Conservation (phyloP, 2,113 vertebrate species). For the Chlamydotis undulata region DNA sequence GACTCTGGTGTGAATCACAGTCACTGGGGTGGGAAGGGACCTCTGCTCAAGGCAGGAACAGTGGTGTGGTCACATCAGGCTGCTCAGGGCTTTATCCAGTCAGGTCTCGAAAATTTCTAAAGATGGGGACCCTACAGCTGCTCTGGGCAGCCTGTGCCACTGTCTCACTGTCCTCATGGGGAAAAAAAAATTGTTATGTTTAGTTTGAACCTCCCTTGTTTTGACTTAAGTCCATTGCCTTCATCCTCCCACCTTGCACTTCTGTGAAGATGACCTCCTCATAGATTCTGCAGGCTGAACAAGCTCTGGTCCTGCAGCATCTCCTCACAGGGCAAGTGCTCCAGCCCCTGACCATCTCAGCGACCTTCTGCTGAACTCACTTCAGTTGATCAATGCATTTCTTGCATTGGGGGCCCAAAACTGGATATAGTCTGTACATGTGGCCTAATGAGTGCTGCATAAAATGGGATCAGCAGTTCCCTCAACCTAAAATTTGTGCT, state of each 20-base stretch:
- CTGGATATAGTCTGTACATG: neutral
- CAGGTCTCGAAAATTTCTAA: neutral
- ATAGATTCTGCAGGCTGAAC: neutral
- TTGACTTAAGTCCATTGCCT: neutral
- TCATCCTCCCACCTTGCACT: neutral
- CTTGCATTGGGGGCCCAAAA: neutral
- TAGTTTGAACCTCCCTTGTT: neutral
- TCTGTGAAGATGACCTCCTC: neutral
- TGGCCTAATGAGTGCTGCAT: neutral
- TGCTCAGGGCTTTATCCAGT: neutral
- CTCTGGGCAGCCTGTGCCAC: neutral
- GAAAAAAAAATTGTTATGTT: neutral
- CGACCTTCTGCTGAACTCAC: neutral
- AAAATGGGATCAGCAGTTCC: neutral
- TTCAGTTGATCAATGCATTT: accelerated
- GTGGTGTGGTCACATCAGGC: neutral
- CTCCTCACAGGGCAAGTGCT: neutral
- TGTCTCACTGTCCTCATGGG: neutral
- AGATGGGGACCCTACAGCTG: neutral
- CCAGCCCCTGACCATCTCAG: neutral
- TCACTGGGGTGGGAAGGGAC: neutral
- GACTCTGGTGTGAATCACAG: neutral
- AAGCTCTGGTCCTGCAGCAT: neutral
- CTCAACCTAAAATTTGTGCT: neutral
- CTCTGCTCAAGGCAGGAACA: neutral